These are phyloP conservation scores for Thryonomys swinderianus DNA, from an alignment of 2,113 vertebrate genomes.

Conservation along the genomic window DNA sequence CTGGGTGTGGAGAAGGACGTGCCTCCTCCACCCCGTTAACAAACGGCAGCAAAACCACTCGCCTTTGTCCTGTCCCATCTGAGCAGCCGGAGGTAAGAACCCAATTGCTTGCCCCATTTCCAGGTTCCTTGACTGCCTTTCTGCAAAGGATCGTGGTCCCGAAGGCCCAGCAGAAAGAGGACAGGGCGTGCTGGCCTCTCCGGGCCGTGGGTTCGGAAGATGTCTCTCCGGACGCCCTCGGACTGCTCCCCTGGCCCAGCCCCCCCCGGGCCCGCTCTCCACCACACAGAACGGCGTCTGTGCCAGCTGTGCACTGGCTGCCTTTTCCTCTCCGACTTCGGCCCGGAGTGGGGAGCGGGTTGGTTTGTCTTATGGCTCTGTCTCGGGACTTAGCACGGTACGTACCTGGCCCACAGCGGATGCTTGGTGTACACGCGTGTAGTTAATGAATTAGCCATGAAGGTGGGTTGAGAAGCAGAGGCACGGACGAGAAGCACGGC, in stretches of 20 bases:
- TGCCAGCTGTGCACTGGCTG: background rate
- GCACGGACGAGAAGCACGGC: too few relatives aligned
- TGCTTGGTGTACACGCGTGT: background rate
- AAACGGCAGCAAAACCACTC: background rate
- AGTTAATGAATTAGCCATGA: background rate
- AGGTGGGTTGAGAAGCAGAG: too few relatives aligned
- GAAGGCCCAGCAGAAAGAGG: background rate
- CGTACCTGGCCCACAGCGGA: background rate
- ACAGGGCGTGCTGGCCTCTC: background rate
- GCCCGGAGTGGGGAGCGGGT: background rate
- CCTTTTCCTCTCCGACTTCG: background rate
- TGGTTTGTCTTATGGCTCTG: background rate
- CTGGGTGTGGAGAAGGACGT: background rate
- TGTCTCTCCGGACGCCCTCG: background rate
- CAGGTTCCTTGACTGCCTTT: background rate
- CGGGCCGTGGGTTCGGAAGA: background rate
- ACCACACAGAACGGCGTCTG: accelerated
- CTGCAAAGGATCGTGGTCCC: background rate
- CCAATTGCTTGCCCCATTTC: background rate
- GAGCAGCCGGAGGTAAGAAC: background rate
- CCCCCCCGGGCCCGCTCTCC: background rate
- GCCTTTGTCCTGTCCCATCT: background rate
- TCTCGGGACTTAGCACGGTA: background rate
- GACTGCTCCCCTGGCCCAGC: too few relatives aligned
- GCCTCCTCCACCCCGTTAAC: background rate